Conservation (phyloP, 2,797 vertebrate species). For the Aulostomus chinensis region DNA sequence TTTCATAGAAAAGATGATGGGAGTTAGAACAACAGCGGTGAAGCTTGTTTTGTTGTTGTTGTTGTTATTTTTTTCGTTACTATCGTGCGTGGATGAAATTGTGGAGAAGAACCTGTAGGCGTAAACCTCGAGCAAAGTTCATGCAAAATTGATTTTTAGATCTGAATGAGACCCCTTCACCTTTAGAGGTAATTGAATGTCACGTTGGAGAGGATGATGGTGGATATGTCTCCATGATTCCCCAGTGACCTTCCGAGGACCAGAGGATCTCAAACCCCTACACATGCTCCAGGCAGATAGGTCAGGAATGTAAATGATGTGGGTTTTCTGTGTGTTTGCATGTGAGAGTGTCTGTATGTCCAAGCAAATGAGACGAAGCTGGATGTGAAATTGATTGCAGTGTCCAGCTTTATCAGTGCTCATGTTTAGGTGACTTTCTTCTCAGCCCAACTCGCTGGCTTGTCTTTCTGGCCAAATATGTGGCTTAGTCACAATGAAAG, state of each 20-base stretch:
- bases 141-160: constrained; percentile 48
- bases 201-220: constrained; percentile 37
- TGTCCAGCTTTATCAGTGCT: constrained; percentile 48
- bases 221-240: constrained; percentile 19
- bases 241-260: constrained; percentile 40
- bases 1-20: constrained; percentile 59
- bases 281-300: constrained; percentile 10
- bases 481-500: constrained; percentile 48
- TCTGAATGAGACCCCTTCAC: constrained; percentile 37
- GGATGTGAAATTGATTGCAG: constrained; percentile 50
- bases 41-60: too few relatives aligned
- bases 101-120: constrained; percentile 1
- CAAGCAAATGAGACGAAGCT: constrained; percentile 34
- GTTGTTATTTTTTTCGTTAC: constrained; percentile 43
- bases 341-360: constrained; percentile 19
- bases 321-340: constrained; percentile 11
- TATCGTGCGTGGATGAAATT: constrained; percentile 34
- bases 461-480: constrained; percentile 30
- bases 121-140: constrained; percentile 24
- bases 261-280: constrained; percentile 6
- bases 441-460: constrained; percentile 21
- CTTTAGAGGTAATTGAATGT: constrained; percentile 63
- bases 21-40: constrained; percentile 29
- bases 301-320: constrained; percentile 34
- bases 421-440: constrained; percentile 36